Evolutionary conservation across 1,140 invertebrate species (phyloP).

Genomic region (Mylabris phalerata): DNA sequence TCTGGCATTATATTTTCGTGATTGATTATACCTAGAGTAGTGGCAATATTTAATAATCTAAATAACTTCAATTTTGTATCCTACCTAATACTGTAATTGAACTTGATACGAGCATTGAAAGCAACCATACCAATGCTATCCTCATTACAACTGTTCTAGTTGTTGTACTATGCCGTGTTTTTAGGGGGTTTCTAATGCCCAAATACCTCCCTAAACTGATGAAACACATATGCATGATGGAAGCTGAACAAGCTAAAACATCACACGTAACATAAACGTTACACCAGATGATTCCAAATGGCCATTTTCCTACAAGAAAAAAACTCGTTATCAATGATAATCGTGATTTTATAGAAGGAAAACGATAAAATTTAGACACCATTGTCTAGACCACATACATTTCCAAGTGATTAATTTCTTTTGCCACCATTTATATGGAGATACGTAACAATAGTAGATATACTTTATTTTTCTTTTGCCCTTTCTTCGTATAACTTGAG

Average conservation of each 20-base stretch:
- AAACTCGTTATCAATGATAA: background rate
- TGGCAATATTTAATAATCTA: background rate
- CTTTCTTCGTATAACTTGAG: too few species aligned
- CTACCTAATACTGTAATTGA: slow-evolving; percentile 80
- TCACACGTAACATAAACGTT: slow-evolving; percentile 91
- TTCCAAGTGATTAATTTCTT: too few species aligned
- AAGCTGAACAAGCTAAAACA: slow-evolving; percentile 88
- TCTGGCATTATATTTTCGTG: slow-evolving; percentile 69
- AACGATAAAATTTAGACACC: too few species aligned
- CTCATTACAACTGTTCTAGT: slow-evolving; percentile 73
- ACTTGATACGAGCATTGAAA: slow-evolving; percentile 79
- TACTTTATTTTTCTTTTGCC: too few species aligned
- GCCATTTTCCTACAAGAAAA: slow-evolving; percentile 77
- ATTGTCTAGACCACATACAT: too few species aligned
- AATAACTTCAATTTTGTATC: slow-evolving; percentile 28
- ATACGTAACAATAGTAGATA: too few species aligned
- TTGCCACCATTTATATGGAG: too few species aligned
- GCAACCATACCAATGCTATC: slow-evolving; percentile 77
- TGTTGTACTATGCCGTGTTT: slow-evolving; percentile 67
- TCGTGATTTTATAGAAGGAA: too few species aligned
- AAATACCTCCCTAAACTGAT: slow-evolving; percentile 89
- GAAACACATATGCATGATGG: slow-evolving; percentile 96
- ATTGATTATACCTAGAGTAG: slow-evolving; percentile 58
- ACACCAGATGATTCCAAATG: slow-evolving; percentile 79
- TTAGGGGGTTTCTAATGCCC: slow-evolving; percentile 84